Evolutionary conservation across 2,113 vertebrate genomes (phyloP), one percentile per base, ranked within the genome.

Genomic region (Odontophorus gujanensis): DNA sequence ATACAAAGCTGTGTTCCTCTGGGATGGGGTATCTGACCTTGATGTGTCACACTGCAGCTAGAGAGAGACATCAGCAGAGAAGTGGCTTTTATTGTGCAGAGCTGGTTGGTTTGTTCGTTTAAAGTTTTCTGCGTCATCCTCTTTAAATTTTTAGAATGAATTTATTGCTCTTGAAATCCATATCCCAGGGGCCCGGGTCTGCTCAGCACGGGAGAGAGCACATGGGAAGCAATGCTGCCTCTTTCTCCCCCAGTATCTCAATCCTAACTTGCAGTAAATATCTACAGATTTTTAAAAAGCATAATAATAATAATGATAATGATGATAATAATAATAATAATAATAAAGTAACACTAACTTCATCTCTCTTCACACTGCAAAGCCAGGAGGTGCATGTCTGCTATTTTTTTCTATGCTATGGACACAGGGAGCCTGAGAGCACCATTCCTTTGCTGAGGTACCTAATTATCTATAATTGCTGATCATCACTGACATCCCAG

Each of bases 101-200:
- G 68, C 68, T 88, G 92, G 25, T 86, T 89, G 73, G 89, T 82
- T 93, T 74, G 63, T 65, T 2, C 73, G 78, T 94, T 87, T 96
- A 4, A 91, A 91, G 87, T 91, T 91, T 95, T 91, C 85, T 96
- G 92, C 89, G n/a, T 96, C 94, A 95, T 85, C 65, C 82, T 92
- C 76, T 97, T 95, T 91, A 95, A 96, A 90, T 65, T 96, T 96
- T 95, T 94, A 91, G 91, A 91, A 76, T 90, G 85, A 94, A 95
- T 96, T 96, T 95, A 96, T 95, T 95, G 94, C 94, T 95, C 94
- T 94, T 95, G 93, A 95, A 97, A 96, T 91, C 75, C 91, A 81
- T 93, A 94, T 93, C 96, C 91, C 96, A 95, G 51, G 87, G 87
- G 91, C 65, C 86, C 19, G 51, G 57, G 65, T 47, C 85, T 61